Percentiles rank a stretch among this genome's conserved stretches.
Conservation (phyloP, 2,113 vertebrate genomes). For the Dicerorhinus sumatrensis region DNA sequence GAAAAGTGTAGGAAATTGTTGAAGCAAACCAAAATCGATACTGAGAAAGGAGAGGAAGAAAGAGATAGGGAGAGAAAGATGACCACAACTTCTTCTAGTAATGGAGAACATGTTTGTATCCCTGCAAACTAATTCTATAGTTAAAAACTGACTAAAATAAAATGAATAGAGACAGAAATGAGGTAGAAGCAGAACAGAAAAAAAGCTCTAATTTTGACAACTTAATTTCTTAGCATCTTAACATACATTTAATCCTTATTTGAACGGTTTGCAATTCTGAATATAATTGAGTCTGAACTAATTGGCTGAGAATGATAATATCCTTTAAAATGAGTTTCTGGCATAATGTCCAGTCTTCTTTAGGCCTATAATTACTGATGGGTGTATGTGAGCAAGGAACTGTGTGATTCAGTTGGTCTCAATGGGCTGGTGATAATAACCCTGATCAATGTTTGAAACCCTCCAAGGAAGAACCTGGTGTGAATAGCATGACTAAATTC, state of each 20-base stretch:
- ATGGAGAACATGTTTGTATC: neutral
- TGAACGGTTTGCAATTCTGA: conserved; percentile 60
- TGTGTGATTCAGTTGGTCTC: conserved; percentile 35
- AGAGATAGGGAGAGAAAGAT: neutral
- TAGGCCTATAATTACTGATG: conserved; percentile 52
- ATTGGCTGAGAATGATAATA: conserved; percentile 66
- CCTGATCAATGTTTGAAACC: conserved; percentile 31
- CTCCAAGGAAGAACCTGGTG: conserved; percentile 21
- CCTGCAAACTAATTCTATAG: conserved; percentile 6
- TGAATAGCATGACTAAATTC: conserved; percentile 53
- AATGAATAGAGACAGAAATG: neutral
- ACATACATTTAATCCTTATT: conserved; percentile 54
- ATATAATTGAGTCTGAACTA: conserved; percentile 56
- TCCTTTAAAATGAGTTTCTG: conserved; percentile 60
- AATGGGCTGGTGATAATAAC: conserved; percentile 40
- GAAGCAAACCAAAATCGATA: conserved; percentile 23
- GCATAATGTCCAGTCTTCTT: conserved; percentile 52
- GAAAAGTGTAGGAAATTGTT: neutral
- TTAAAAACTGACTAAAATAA: conserved; percentile 30
- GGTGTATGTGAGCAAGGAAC: conserved; percentile 36
- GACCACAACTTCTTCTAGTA: neutral
- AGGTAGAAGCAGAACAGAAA: neutral
- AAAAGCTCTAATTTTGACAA: conserved; percentile 29
- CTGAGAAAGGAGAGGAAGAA: neutral
- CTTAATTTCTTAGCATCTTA: conserved; percentile 55